Evolutionary conservation across 2,888 invertebrate species (phyloP).

Genomic region (Eugnorisma glareosa): DNA sequence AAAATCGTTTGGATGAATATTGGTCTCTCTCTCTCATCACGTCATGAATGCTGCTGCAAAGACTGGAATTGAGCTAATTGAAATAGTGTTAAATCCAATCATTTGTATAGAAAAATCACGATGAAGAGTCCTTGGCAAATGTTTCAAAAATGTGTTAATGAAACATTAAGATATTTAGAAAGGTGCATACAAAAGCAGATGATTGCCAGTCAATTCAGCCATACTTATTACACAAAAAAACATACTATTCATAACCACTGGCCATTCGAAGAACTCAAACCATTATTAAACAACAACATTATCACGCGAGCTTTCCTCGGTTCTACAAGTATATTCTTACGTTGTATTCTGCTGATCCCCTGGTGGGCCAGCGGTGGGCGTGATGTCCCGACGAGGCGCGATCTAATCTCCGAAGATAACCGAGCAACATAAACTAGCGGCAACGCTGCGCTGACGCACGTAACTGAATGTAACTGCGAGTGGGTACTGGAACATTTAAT

Average conservation of each 20-base stretch:
- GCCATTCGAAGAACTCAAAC: constrained; percentile 5
- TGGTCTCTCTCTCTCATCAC: neutral
- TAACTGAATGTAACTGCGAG: constrained; percentile 53
- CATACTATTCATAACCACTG: neutral
- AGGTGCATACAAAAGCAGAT: neutral
- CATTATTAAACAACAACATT: constrained; percentile 43
- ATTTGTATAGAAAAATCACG: neutral
- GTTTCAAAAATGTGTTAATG: neutral
- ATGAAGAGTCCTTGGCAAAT: neutral
- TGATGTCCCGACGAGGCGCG: constrained; percentile 73
- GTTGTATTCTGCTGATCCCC: constrained; percentile 47
- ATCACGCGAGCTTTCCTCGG: constrained; percentile 48
- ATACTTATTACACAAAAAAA: neutral
- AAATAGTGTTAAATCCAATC: neutral
- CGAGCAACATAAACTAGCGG: constrained; percentile 79
- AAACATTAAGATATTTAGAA: neutral
- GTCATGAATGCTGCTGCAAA: neutral
- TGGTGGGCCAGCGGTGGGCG: constrained; percentile 78
- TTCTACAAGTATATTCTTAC: constrained; percentile 55
- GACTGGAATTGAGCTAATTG: neutral
- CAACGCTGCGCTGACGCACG: constrained; percentile 70
- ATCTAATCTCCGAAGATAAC: constrained; percentile 84
- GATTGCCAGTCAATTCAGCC: neutral
- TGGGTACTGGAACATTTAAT: constrained; percentile 50
- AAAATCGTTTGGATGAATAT: neutral